Evolutionary conservation across 2,888 invertebrate genomes (phyloP).

Genomic region (Amblyjoppa fuscipennis): DNA sequence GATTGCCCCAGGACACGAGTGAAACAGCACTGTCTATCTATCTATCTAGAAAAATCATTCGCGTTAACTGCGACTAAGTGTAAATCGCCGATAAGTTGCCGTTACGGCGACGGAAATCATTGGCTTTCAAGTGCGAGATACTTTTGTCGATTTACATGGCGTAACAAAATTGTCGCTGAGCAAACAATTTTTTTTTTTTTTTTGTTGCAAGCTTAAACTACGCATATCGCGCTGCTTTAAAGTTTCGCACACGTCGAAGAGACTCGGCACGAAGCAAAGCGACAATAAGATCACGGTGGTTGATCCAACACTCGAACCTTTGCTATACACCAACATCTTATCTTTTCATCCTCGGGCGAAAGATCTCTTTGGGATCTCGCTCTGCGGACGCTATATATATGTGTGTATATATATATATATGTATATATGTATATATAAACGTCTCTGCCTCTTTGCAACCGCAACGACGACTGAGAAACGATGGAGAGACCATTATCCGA

Average conservation of each 20-base stretch:
- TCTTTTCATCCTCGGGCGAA: slow-evolving; percentile 52
- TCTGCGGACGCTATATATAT: neutral
- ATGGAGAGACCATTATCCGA: slow-evolving; percentile 58
- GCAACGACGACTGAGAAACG: slow-evolving; percentile 56
- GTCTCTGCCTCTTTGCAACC: slow-evolving; percentile 50
- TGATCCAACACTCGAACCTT: slow-evolving; percentile 59
- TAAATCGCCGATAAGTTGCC: too few species aligned
- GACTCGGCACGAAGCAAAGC: slow-evolving; percentile 21
- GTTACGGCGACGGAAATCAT: too few species aligned
- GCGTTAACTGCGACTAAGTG: too few species aligned
- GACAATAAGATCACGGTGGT: slow-evolving; percentile 24
- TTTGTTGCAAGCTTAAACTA: neutral
- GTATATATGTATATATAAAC: too few species aligned
- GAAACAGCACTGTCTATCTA: too few species aligned
- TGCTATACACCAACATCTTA: slow-evolving; percentile 54
- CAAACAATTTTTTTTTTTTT: slow-evolving; percentile 20
- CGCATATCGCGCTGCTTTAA: slow-evolving; percentile 35
- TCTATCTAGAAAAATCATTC: too few species aligned
- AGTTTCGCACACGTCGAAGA: slow-evolving; percentile 58
- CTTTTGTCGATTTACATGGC: neutral
- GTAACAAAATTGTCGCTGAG: neutral
- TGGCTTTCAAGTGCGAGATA: too few species aligned
- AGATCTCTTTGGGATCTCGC: slow-evolving; percentile 52
- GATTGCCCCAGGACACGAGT: too few species aligned
- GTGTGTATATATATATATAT: too few species aligned